phyloP scores from a whole-genome alignment of 1,140 invertebrate species.

The Eumaeus atala region DNA sequence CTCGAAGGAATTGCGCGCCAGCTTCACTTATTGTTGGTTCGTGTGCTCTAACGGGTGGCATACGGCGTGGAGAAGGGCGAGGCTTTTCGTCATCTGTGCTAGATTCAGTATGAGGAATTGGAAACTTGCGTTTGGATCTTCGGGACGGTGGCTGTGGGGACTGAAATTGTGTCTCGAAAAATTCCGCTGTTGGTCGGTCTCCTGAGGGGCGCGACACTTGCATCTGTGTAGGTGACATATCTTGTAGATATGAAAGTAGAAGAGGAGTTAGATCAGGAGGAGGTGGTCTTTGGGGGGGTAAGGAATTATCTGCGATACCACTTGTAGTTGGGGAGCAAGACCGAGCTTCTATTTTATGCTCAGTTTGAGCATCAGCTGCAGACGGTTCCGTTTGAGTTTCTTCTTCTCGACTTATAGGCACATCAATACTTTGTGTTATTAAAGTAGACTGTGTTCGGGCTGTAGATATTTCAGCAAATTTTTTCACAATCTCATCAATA shows the following conservation, averaged over 20 bases:
- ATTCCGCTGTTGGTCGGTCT: slow-evolving; percentile 52
- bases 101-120: slow-evolving; percentile 53
- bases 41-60: slow-evolving; percentile 54
- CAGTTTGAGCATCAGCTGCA: slow-evolving; percentile 12
- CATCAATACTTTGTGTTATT: slow-evolving; percentile 22
- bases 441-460: slow-evolving; percentile 25
- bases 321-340: slow-evolving; percentile 9
- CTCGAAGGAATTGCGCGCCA: slow-evolving; percentile 78
- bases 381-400: slow-evolving; percentile 64
- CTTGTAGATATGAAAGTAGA: slow-evolving; percentile 75
- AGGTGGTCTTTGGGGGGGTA: slow-evolving; percentile 74
- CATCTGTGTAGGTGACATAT: slow-evolving; percentile 49
- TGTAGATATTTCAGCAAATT: slow-evolving; percentile 67
- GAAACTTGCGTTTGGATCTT: slow-evolving; percentile 54
- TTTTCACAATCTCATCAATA: slow-evolving; percentile 77
- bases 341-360: slow-evolving; percentile 1
- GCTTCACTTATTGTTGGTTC: slow-evolving; percentile 78
- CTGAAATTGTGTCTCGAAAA: slow-evolving; percentile 45
- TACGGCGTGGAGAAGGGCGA: slow-evolving; percentile 57
- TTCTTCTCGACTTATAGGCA: slow-evolving; percentile 53
- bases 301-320: slow-evolving; percentile 38
- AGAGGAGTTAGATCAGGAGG: slow-evolving; percentile 71
- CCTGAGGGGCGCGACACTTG: slow-evolving; percentile 58
- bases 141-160: slow-evolving; percentile 49
- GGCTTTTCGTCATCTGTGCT: slow-evolving; percentile 70